These are phyloP conservation scores for Ailurus styani DNA, from an alignment of 2,113 vertebrate species.

Conservation along the genomic window DNA sequence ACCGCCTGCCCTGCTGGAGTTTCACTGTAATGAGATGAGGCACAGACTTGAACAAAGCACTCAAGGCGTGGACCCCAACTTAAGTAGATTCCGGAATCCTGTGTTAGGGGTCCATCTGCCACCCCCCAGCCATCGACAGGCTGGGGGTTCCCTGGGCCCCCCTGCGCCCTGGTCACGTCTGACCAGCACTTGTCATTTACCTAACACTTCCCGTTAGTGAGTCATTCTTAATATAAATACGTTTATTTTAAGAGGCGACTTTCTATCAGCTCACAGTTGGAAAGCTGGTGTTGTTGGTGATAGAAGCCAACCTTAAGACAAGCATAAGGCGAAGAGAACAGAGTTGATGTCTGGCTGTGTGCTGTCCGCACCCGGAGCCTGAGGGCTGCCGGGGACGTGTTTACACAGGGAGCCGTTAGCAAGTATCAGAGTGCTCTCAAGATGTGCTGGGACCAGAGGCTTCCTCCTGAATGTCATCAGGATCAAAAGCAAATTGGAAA, in stretches of 20 bases:
- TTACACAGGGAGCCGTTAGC: accelerated
- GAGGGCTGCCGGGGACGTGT: neutral
- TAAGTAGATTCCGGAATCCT: neutral
- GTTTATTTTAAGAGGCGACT: neutral
- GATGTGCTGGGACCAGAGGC: accelerated
- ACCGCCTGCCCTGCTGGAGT: accelerated
- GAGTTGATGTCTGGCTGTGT: accelerated
- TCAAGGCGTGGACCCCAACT: neutral
- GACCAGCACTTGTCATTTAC: neutral
- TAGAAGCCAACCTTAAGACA: neutral
- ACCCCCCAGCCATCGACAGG: accelerated
- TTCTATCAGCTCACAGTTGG: accelerated
- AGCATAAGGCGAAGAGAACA: accelerated
- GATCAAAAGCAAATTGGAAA: accelerated
- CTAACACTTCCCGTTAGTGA: neutral
- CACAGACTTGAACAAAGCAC: neutral
- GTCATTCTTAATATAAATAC: neutral
- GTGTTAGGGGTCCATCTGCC: accelerated
- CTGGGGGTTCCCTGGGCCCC: accelerated
- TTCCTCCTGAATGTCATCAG: neutral
- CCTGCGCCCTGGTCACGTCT: accelerated
- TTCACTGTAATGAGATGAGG: accelerated
- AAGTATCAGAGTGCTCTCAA: too few relatives aligned
- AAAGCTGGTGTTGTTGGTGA: neutral
- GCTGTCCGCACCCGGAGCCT: accelerated